Evolutionary conservation across 1,140 invertebrate species (phyloP), one percentile per base, ranked within the genome.

Genomic region (Bombus ignitus): DNA sequence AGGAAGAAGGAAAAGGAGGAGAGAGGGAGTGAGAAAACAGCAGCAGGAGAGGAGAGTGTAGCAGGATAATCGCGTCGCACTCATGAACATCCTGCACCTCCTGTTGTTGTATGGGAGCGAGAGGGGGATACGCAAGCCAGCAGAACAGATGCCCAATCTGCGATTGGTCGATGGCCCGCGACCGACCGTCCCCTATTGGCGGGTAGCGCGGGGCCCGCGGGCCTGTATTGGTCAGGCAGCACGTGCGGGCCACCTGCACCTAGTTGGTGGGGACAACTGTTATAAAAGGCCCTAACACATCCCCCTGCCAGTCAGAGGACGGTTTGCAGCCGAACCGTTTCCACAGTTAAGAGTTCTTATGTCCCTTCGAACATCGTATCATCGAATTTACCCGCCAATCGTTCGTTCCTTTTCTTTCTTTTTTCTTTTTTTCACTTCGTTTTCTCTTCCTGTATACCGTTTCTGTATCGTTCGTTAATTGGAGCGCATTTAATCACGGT

Each of bases 161-260:
- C 35, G 77, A 95, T 95, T 95, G 95, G 95, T 47, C 79, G 88
- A 59, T 81, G 91, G 91, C 89, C 90, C 90, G 91, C 87, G 92
- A 92, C 92, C 80, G 91, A 44, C 83, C 91, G 83, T 81, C 88
- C 92, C 89, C 90, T 82, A 95, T 94, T 94, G 94, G 94, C 81
- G 84, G 87, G 85, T 74, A 90, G 90, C 92, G 92, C 90, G 94
- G 94, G 95, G 93, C 93, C 92, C 90, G 68, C 80, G 82, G 90
- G 90, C 93, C 89, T 87, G 92, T 89, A 93, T 94, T 94, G 93
- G 93, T 84, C 87, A 76, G 88, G 73, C 88, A 92, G 92, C 94
- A 94, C 94, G 94, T 94, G 93, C 92, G 91, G 90, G 93, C 93
- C 93, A 95, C 94, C 94, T 94, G 94, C 92, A 88, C 81, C 66